Base-by-base conservation (phyloP, 1,140 invertebrate species). In the Nymphalis io region DNA sequence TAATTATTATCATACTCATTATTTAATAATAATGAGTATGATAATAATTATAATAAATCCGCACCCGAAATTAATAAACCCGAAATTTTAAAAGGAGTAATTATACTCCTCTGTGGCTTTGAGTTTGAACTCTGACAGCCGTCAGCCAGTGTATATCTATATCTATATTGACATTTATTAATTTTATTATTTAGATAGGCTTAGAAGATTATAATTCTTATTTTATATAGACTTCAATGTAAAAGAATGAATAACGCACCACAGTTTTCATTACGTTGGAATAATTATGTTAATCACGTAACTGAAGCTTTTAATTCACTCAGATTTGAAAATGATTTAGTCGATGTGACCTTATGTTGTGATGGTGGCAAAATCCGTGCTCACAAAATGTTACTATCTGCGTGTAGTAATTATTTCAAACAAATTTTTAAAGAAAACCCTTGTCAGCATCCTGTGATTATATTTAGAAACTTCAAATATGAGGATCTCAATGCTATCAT, bases 361-460 rank as follows among this genome's bases (percentile, higher is more conserved):
- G 96, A 97, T 82, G 96, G 96, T 65, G 94, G 95, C 63, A 94
- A 94, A 87, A 95, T 98, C 53, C 95, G 95, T 79, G 96, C 96
- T 27, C 96, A 97, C 78, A 96, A 96, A 93, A 95, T 97, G 93
- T 93, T 97, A n/a, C 90, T 97, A 2, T 96, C 96, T 0, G 96
- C 96, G 3, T 97, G 96, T 82, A 96, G 96, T 74, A 94, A 94
- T 74, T 97, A 97, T 88, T 96, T 97, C 84, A 95, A 94, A 81
- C 95, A 96, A 86, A 94, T 97, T 82, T 95, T 97, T 90, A 95
- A 95, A 91, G 96, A 96, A 88, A 96, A 96, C 89, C 96, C 96
- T 33, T 96, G 96, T 81, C 95, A 96, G 72, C 96, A 97, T 93
- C 96, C 96, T 64, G 95, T 97, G 46, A 95, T 97, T 68, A 96